These are phyloP conservation scores for Plutella xylostella DNA, from an alignment of 2,888 invertebrate genomes.

Conservation along the genomic window DNA sequence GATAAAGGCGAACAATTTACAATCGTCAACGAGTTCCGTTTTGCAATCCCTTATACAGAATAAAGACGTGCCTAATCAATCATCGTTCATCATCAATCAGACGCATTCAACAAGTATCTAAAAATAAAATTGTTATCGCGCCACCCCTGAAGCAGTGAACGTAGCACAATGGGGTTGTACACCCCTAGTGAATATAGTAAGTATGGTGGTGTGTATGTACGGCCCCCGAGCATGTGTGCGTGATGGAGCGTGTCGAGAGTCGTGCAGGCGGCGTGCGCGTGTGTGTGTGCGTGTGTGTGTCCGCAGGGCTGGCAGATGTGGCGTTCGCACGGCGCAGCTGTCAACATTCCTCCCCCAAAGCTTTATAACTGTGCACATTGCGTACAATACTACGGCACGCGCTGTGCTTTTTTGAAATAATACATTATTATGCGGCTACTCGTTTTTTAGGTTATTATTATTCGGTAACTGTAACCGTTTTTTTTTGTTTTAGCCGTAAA, in stretches of 20 bases:
- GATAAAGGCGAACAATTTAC: too few species aligned
- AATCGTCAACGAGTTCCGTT: too few species aligned
- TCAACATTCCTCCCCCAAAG: slow-evolving; percentile 38
- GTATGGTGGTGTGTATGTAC: slow-evolving; percentile 26
- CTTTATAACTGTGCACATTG: slow-evolving; percentile 23
- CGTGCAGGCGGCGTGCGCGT: slow-evolving; percentile 15
- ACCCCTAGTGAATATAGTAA: slow-evolving; percentile 36
- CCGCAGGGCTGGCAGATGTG: slow-evolving; percentile 56
- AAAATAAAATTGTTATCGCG: slow-evolving; percentile 62
- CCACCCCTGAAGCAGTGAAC: slow-evolving; percentile 32
- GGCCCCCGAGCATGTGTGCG: slow-evolving; percentile 14
- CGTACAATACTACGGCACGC: slow-evolving; percentile 49
- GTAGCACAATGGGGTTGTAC: slow-evolving; percentile 41
- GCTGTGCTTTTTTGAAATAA: slow-evolving; percentile 61
- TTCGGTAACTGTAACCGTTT: slow-evolving; percentile 1
- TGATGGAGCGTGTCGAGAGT: slow-evolving; percentile 23
- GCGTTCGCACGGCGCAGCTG: slow-evolving; percentile 49
- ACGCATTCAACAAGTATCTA: slow-evolving; percentile 59
- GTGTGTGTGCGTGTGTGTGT: slow-evolving; percentile 23
- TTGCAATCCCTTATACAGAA: too few species aligned
- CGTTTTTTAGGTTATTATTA: slow-evolving; percentile 24
- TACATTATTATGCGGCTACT: slow-evolving; percentile 54
- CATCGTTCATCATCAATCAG: slow-evolving; percentile 61
- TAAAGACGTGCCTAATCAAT: slow-evolving; percentile 50
- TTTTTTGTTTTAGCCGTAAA: neutral